Evolutionary conservation across 2,797 vertebrate genomes (phyloP).

Genomic region (Champsocephalus esox): DNA sequence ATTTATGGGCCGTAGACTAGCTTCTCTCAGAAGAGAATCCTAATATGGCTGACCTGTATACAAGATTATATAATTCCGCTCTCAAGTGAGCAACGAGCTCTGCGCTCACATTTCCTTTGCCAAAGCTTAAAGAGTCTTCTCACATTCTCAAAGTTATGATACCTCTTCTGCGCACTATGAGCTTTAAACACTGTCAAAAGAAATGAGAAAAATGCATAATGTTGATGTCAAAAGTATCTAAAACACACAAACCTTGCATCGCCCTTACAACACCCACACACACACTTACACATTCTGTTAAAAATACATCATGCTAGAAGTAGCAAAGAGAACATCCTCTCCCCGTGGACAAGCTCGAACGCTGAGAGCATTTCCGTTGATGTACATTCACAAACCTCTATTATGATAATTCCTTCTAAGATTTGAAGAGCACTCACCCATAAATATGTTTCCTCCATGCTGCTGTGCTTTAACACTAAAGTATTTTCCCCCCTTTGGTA

Average conservation of each 20-base stretch:
- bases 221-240: conserved; percentile 50
- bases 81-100: conserved; percentile 52
- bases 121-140: conserved; percentile 40
- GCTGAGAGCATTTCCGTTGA: conserved; percentile 48
- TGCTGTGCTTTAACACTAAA: conserved; percentile 65
- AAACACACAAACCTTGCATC: conserved; percentile 52
- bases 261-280: conserved; percentile 55
- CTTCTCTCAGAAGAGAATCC: conserved; percentile 42
- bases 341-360: conserved; percentile 47
- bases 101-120: conserved; percentile 39
- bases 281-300: conserved; percentile 61
- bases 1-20: conserved; percentile 18
- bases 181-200: conserved; percentile 20
- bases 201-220: conserved; percentile 29
- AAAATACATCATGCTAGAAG: conserved; percentile 69
- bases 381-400: conserved; percentile 45
- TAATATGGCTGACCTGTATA: conserved; percentile 71
- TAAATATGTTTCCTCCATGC: conserved; percentile 71
- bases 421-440: conserved; percentile 77
- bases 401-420: conserved; percentile 52
- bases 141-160: conserved; percentile 45
- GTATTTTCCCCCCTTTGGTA: conserved; percentile 59
- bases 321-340: conserved; percentile 54
- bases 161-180: conserved; percentile 22
- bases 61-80: conserved; percentile 62